phyloP scores from a whole-genome alignment of 2,113 vertebrate genomes.

The Malaclemys terrapin region DNA sequence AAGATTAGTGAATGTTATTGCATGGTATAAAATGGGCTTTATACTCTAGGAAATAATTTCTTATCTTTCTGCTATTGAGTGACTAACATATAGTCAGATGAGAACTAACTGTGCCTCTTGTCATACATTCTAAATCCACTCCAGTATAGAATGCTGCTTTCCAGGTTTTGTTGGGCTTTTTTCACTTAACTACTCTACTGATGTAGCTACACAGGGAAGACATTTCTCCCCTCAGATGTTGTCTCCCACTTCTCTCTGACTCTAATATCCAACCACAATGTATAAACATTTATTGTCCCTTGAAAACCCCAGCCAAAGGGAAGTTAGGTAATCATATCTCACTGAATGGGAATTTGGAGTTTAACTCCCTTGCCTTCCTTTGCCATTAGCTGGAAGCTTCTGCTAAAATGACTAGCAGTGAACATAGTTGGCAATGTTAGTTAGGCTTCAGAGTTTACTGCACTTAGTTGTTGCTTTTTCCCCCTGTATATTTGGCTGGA shows the following conservation, averaged over 20 bases:
- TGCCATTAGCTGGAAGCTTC: not conserved
- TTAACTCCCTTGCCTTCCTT: not conserved
- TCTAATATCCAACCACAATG: not conserved
- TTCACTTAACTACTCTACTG: not conserved
- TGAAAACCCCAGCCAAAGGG: not conserved
- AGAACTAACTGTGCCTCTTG: too few species aligned
- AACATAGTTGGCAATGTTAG: not conserved
- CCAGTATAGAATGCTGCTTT: not conserved
- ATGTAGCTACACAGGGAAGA: not conserved
- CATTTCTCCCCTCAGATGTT: not conserved
- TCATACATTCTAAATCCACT: too few species aligned
- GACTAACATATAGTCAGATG: too few species aligned
- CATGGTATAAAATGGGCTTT: too few species aligned
- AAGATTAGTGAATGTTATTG: too few species aligned
- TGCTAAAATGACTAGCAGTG: not conserved
- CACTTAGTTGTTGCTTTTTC: not conserved
- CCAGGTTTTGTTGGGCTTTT: not conserved
- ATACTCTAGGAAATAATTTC: too few species aligned
- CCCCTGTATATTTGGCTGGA: not conserved
- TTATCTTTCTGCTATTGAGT: too few species aligned
- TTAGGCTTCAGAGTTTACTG: not conserved
- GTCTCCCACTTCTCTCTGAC: not conserved
- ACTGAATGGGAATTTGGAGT: not conserved
- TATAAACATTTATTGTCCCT: not conserved
- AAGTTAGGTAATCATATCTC: not conserved